phyloP scores from a whole-genome alignment of 2,888 invertebrate genomes.

The Pterostichus madidus region DNA sequence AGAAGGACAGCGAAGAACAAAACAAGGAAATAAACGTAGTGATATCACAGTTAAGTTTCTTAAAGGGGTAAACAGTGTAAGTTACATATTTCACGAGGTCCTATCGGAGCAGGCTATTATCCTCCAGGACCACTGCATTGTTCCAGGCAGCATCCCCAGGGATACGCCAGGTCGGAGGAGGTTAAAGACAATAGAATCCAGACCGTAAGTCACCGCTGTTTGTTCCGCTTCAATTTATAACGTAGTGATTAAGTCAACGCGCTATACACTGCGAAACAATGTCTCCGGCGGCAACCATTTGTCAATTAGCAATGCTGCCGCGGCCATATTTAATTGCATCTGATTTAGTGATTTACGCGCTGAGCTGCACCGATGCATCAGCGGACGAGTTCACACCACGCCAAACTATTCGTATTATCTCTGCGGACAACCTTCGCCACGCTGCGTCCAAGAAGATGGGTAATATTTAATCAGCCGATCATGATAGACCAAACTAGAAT shows the following conservation, averaged over 20 bases:
- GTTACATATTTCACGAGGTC: constrained; percentile 66
- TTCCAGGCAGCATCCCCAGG: constrained; percentile 39
- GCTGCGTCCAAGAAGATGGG: constrained; percentile 8
- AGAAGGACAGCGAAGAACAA: constrained; percentile 5
- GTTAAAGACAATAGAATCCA: constrained; percentile 66
- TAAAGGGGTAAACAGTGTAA: constrained; percentile 63
- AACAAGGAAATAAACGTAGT: constrained; percentile 47
- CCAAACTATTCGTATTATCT: neutral
- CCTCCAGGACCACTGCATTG: constrained; percentile 54
- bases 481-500: constrained; percentile 38
- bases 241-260: constrained; percentile 65
- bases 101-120: constrained; percentile 65
- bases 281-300: constrained; percentile 61
- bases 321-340: constrained; percentile 66
- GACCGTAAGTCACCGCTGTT: constrained; percentile 65
- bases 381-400: neutral
- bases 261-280: constrained; percentile 49
- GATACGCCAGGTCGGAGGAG: constrained; percentile 58
- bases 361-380: constrained; percentile 38
- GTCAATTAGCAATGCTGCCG: constrained; percentile 62
- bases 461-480: constrained; percentile 57
- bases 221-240: constrained; percentile 66
- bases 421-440: constrained; percentile 1
- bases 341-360: constrained; percentile 64
- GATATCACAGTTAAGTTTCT: constrained; percentile 47